Base-by-base conservation (phyloP, 2,888 invertebrate species). In the Panzeria rudis region DNA sequence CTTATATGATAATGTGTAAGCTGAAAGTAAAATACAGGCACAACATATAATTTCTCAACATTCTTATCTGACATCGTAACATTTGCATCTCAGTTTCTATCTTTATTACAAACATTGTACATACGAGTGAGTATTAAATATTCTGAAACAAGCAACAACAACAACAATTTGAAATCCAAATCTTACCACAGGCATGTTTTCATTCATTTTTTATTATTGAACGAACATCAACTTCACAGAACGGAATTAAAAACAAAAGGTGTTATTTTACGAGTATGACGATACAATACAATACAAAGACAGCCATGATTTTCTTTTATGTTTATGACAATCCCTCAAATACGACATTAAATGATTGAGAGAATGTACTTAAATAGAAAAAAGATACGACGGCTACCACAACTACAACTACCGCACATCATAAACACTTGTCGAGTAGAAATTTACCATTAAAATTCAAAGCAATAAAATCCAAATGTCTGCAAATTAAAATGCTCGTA, bases 261-360 rank as follows among this genome's bases (percentile, higher is more conserved):
- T 82, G 82, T 71, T 64, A 76, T 47, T 82, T 82, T 71, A 50
- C 20, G 50, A 50, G 13, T 6, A 76, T 64, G 81, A 71, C 62
- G 61, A 75, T 75, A 41, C 54, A 29, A 69, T 47, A 56, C 62
- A 47, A 61, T 13, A 47, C 23, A 47, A 73, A 44, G 17, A 23
- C 23, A 32, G 47, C 13, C 32, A 50, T 61, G 23, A 73, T 62
- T 81, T 69, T 54, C 17, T 29, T 56, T 81, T 75, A 75, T 64
- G 44, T 76, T 75, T 64, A 76, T 54, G 75, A 69, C 66, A 66
- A 77, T 68, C 68, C 54, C 25, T 59, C 68, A 73, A 61, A 73
- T 25, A 38, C 17, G 56, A 76, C 13, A 44, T 44, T 38, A 52
- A 62, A 62, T 52, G 47, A n/a, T 11, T 35, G 52, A 6, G n/a